Evolutionary conservation across 1,140 invertebrate genomes (phyloP), one percentile per base, ranked within the genome.

Genomic region (Drosophila burlai): DNA sequence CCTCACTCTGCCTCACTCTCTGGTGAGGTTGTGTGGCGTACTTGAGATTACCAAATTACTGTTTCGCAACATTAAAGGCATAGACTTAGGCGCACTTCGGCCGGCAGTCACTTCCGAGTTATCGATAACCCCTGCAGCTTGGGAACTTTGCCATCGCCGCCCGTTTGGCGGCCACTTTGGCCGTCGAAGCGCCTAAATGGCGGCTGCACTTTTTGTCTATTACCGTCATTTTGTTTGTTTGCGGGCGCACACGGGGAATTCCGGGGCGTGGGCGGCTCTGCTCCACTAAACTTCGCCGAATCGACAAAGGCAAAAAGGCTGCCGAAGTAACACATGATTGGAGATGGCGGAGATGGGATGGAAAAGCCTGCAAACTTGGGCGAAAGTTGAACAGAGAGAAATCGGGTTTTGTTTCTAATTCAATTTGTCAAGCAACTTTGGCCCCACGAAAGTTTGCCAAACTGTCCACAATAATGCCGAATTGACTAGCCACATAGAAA

Each of bases 1-100:
- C 16, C 38, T 40, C 15, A 18, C 50, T 26, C 18, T 13, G 45
- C 24, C 21, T 8, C 31, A 3, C 43, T 31, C 38, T 50, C 45
- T 40, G 55, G 69, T 34, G 10, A 26, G 24, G 31, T 21, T 73
- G 36, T 43, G 72, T 47, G 42, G 18, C 6, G 46, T n/a, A 77
- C 81, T 84, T 63, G 38, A 82, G 79, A 64, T 85, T 68, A 69
- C 69, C 34, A 76, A 77, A 81, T 87, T 84, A 89, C 81, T 84
- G 74, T 73, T 72, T 74, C 74, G 81, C 45, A 74, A 67, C 54
- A 55, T 65, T 77, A 50, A 54, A 65, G 65, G 66, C 67, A 63
- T 61, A 52, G 47, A 79, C 82, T 83, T 65, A 59, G 69, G 60
- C 59, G 63, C 50, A 71, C 60, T 71, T 42, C 38, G 64, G 42